These are phyloP conservation scores for Trematomus bernacchii DNA, from an alignment of 2,797 vertebrate genomes.

Conservation along the genomic window DNA sequence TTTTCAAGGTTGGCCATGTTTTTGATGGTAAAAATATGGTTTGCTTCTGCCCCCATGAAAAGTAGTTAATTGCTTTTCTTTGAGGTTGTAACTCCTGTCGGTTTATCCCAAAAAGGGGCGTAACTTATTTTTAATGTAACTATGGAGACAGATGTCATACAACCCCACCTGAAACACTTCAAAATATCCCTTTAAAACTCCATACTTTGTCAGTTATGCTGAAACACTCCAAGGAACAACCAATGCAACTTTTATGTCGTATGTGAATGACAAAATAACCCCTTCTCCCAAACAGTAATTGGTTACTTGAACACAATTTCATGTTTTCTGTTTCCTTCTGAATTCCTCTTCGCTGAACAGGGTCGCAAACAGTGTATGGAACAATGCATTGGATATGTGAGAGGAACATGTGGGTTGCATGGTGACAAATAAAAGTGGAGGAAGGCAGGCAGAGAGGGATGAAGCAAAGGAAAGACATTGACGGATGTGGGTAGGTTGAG, in stretches of 20 bases:
- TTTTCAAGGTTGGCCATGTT: no score
- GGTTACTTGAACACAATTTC: neutral
- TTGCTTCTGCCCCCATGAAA: no score
- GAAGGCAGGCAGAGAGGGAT: constrained; percentile 66
- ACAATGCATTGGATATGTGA: constrained; percentile 50
- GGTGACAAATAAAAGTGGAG: constrained; percentile 74
- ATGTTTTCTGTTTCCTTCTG: neutral
- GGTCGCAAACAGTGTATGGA: constrained; percentile 35
- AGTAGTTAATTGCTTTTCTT: no score
- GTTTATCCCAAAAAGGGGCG: no score
- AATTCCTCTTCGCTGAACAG: constrained; percentile 23
- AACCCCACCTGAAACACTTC: neutral
- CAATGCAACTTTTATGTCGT: neutral
- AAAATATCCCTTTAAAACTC: neutral
- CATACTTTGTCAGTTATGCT: neutral
- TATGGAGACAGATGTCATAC: no score
- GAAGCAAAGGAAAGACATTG: constrained; percentile 58
- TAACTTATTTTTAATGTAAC: no score
- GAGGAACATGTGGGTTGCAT: constrained; percentile 65
- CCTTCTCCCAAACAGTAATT: neutral
- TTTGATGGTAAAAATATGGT: no score
- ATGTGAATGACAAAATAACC: neutral
- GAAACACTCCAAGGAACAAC: neutral
- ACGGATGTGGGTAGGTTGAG: constrained; percentile 72
- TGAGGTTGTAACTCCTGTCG: no score